Evolutionary conservation across 2,797 vertebrate species (phyloP).

Genomic region (Bucorvus abyssinicus): DNA sequence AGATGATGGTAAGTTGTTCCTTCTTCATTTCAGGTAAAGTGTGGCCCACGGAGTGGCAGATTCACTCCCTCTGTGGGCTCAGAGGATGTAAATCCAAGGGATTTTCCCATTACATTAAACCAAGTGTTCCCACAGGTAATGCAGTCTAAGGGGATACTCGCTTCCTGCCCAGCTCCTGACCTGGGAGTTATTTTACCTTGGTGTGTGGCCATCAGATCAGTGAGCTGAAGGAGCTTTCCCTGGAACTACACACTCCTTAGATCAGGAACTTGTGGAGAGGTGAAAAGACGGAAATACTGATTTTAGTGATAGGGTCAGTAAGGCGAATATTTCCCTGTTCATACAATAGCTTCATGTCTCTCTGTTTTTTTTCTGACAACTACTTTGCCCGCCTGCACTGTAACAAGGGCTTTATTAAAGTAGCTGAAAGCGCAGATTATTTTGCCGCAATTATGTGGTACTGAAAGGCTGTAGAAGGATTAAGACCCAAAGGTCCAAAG

Average conservation of each 20-base stretch:
- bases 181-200: not conserved
- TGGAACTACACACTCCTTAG: not conserved
- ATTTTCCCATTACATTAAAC: not conserved
- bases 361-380: not conserved
- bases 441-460: not conserved
- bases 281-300: not conserved
- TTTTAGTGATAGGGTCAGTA: not conserved
- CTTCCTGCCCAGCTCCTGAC: not conserved
- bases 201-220: not conserved
- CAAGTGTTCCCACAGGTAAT: not conserved
- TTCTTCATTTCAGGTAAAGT: not conserved
- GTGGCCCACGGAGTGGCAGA: not conserved
- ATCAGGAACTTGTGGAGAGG: not conserved
- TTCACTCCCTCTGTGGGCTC: not conserved
- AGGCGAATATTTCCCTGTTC: not conserved
- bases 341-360: not conserved
- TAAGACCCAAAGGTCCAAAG: not conserved
- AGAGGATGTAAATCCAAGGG: not conserved
- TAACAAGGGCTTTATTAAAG: not conserved
- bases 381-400: not conserved
- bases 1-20: not conserved
- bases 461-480: not conserved
- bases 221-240: not conserved
- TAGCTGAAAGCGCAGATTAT: not conserved
- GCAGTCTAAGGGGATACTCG: not conserved